Conservation (phyloP, 1,140 invertebrate genomes). For the Acromyrmex charruanus region DNA sequence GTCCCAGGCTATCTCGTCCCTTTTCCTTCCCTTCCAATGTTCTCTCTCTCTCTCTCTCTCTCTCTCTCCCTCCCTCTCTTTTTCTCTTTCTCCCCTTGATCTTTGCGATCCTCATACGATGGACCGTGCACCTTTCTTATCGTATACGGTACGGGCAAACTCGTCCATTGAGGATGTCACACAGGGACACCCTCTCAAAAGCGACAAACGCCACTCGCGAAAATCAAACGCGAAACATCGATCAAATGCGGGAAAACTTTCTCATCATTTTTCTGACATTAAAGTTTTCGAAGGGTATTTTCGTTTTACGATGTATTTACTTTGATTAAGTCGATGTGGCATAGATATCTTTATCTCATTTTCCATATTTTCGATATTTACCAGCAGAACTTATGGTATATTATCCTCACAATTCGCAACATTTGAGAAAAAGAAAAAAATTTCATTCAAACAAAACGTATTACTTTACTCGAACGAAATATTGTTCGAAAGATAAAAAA, state of each 20-base stretch:
- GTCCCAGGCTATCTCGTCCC: slow-evolving; percentile 7
- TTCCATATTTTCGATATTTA: background rate
- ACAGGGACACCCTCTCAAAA: slow-evolving; percentile 43
- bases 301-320: slow-evolving; percentile 3
- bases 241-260: slow-evolving; percentile 10
- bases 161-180: slow-evolving; percentile 43
- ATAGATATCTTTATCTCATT: slow-evolving; percentile 3
- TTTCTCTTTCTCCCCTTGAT: slow-evolving; percentile 1
- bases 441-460: background rate
- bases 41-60: background rate
- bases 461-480: background rate
- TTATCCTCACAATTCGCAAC: background rate
- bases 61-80: background rate
- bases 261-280: background rate
- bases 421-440: background rate
- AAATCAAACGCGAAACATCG: slow-evolving; percentile 49
- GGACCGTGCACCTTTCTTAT: slow-evolving; percentile 43
- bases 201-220: slow-evolving; percentile 46
- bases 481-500: background rate
- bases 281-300: background rate
- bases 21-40: background rate
- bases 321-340: slow-evolving; percentile 20
- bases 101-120: slow-evolving; percentile 30
- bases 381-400: no score
- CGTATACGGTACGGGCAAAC: slow-evolving; percentile 30